Evolutionary conservation across 1,140 invertebrate genomes (phyloP), one percentile per base, ranked within the genome.

Genomic region (Achroia grisella): DNA sequence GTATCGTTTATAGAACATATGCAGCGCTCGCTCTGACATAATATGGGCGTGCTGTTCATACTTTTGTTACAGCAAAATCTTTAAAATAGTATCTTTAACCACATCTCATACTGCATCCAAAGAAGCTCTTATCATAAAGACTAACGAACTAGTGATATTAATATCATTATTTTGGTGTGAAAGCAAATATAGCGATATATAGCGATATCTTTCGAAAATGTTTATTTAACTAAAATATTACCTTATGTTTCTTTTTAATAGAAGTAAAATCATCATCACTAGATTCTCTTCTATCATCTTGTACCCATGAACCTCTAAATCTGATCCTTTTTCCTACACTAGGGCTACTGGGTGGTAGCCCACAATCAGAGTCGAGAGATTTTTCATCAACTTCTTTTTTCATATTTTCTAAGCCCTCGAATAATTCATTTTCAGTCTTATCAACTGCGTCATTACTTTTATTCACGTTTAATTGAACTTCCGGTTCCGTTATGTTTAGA

Each of bases 261-360:
- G 42, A 52, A 1, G 62, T 39, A 43, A 72, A 79, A 36, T 72
- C 72, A 23, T 85, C 76, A 12, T 85, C 78, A 37, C 60, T 79
- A 1, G 72, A 66, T 44, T 76, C 73, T 28, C 54, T 61, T 28
- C 54, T 61, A 42, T 65, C 54, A 15, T 77, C 69, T 52, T 74
- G 58, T 11, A 64, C 59, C 77, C 81, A 81, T 0, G 77, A 74
- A 8, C 71, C 76, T 53, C 83, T 70, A 58, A 86, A 83, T 42
- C 76, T 55, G 1, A 65, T 49, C 35, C 74, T 56, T 52, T 80
- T 82, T 4, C 59, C 62, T 27, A 56, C 56, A 42, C 55, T 67
- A 0, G 67, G 68, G 42, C 58, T 70, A 29, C 62, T 71, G 4
- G 64, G 77, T 10, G 65, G 69, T 45, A 56, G 66, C 34, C 60